phyloP scores from a whole-genome alignment of 2,888 invertebrate genomes.

The Meiosimyza decipiens region DNA sequence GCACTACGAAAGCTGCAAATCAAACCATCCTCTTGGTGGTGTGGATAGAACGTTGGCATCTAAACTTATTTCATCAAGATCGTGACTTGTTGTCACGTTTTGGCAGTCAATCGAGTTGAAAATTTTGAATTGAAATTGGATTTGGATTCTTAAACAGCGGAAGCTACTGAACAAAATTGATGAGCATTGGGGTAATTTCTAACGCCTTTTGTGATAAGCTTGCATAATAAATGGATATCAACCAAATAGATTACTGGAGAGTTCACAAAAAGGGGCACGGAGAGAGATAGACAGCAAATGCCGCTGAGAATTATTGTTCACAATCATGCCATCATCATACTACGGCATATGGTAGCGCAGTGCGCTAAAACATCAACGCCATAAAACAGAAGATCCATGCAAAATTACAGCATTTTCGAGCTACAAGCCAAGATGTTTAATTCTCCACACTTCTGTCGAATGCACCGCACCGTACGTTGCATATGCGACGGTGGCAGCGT shows the following conservation, averaged over 20 bases:
- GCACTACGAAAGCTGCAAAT: too few species aligned
- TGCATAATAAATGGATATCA: constrained; percentile 38
- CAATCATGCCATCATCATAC: constrained; percentile 4
- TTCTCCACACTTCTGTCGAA: constrained; percentile 21
- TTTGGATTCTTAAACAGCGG: constrained; percentile 45
- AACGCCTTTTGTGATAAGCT: constrained; percentile 52
- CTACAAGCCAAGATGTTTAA: constrained; percentile 22
- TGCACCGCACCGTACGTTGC: constrained; percentile 1
- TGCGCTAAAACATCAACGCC: constrained; percentile 12
- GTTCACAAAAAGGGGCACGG: not conserved
- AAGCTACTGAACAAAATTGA: constrained; percentile 46
- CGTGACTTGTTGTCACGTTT: constrained; percentile 61
- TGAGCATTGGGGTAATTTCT: constrained; percentile 50
- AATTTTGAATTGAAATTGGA: constrained; percentile 42
- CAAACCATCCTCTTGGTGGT: too few species aligned
- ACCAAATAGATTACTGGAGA: not conserved
- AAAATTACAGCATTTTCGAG: constrained; percentile 26
- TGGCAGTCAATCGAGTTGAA: constrained; percentile 47
- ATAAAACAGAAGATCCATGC: constrained; percentile 25
- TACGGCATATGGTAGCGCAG: constrained; percentile 19
- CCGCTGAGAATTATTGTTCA: constrained; percentile 5
- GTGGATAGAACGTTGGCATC: too few species aligned
- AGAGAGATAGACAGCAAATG: constrained; percentile 6
- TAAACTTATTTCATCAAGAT: constrained; percentile 54
- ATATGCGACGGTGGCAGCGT: constrained; percentile 22